These are phyloP conservation scores for Cebidichthys violaceus DNA, from an alignment of 2,113 vertebrate genomes.

Conservation along the genomic window DNA sequence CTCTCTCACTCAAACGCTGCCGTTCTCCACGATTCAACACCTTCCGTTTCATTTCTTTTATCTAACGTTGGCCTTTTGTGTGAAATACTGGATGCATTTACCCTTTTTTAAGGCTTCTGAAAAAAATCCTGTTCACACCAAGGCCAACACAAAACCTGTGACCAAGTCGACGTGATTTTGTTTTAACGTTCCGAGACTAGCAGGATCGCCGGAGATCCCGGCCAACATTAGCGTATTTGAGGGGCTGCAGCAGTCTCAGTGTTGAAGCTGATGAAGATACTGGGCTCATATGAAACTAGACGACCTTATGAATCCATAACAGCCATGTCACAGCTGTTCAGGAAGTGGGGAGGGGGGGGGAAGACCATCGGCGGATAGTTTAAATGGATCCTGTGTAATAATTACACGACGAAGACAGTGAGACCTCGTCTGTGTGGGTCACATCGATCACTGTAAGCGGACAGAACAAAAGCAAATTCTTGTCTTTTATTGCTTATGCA, in stretches of 20 bases:
- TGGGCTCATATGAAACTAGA: no score
- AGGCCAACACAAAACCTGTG: not conserved
- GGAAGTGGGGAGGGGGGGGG: not conserved
- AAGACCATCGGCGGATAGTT: not conserved
- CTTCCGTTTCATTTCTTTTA: not conserved
- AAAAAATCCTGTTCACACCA: not conserved
- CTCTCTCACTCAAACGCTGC: not conserved
- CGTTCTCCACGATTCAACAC: not conserved
- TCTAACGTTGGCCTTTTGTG: not conserved
- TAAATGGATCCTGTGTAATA: not conserved
- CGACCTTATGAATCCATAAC: no score
- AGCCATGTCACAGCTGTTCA: not conserved
- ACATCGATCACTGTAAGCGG: not conserved
- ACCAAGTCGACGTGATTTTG: not conserved
- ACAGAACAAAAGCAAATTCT: not conserved
- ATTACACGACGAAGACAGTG: constrained; percentile 8
- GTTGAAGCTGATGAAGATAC: not conserved
- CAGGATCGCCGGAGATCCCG: not conserved
- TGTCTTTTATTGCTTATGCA: not conserved
- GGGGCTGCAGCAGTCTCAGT: not conserved
- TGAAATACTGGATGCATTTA: not conserved
- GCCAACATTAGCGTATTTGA: not conserved
- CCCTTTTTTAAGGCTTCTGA: not conserved
- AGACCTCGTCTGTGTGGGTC: not conserved
- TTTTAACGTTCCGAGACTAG: not conserved